These are phyloP conservation scores for Homarus americanus DNA, from an alignment of 1,140 invertebrate species.

Conservation along the genomic window DNA sequence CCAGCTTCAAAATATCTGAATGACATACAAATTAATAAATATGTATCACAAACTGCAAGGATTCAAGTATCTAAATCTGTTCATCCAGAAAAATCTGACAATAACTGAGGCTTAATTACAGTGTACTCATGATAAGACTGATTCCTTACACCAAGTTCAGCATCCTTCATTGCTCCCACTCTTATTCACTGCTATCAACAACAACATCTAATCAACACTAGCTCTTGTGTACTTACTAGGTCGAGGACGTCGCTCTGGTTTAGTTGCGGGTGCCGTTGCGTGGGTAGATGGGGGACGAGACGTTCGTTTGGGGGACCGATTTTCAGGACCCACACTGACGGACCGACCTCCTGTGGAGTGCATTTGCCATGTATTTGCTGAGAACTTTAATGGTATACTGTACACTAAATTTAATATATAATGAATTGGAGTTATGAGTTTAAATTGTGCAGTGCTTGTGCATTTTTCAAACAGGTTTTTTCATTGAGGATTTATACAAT, in stretches of 20 bases:
- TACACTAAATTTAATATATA: not conserved
- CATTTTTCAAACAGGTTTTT: not conserved
- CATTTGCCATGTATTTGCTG: not conserved
- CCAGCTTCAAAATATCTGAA: too few species aligned
- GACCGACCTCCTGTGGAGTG: constrained; percentile 65
- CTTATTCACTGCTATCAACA: not conserved
- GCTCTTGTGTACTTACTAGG: constrained; percentile 66
- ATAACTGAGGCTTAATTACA: too few species aligned
- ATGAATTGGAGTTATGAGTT: not conserved
- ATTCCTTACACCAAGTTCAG: not conserved
- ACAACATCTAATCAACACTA: not conserved
- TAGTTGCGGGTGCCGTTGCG: constrained; percentile 55
- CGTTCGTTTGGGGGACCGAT: constrained; percentile 72
- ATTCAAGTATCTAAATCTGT: too few species aligned
- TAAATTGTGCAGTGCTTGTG: not conserved
- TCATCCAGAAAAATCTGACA: too few species aligned
- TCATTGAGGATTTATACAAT: too few species aligned
- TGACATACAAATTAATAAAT: too few species aligned
- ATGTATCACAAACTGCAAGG: too few species aligned
- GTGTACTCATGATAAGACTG: too few species aligned
- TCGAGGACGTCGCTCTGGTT: constrained; percentile 72
- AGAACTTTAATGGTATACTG: too few species aligned
- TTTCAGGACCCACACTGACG: constrained; percentile 74
- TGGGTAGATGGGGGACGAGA: constrained; percentile 72
- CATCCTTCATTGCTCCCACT: not conserved